Evolutionary conservation across 2,113 vertebrate species (phyloP).

Genomic region (Candoia aspera): DNA sequence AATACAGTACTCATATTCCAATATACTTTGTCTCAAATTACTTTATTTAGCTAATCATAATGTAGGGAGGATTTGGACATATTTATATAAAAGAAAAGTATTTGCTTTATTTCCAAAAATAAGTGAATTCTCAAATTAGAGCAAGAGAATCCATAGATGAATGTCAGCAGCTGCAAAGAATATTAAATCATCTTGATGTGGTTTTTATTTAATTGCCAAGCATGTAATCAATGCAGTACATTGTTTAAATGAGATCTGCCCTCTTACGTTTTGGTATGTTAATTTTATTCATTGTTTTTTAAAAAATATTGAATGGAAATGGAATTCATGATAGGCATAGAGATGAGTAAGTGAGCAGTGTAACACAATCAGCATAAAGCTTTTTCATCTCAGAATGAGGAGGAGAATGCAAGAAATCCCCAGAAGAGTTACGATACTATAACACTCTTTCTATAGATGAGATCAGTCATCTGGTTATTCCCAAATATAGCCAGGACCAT

Average conservation of each 20-base stretch:
- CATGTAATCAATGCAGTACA: constrained; percentile 48
- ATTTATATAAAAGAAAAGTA: not conserved
- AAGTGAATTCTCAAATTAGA: not conserved
- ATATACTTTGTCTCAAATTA: not conserved
- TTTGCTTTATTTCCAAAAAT: constrained; percentile 8
- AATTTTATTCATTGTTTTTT: constrained; percentile 33
- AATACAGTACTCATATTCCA: not conserved
- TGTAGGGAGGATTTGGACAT: not conserved
- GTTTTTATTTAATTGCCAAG: constrained; percentile 40
- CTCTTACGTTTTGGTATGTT: constrained; percentile 37
- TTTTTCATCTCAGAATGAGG: not conserved
- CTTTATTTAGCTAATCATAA: not conserved
- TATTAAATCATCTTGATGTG: constrained; percentile 32
- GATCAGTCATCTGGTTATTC: not conserved
- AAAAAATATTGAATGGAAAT: constrained; percentile 28
- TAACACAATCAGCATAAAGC: not conserved
- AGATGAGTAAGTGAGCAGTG: constrained; percentile 30
- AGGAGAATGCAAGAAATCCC: not conserved
- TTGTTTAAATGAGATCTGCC: constrained; percentile 18
- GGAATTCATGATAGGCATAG: constrained; percentile 31
- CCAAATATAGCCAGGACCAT: not conserved
- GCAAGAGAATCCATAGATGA: not conserved
- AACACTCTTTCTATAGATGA: too few relatives aligned
- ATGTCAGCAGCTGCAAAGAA: constrained; percentile 28
- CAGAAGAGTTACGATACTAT: not conserved